These are phyloP conservation scores for Cyaniris semiargus DNA, from an alignment of 2,888 invertebrate genomes.

Conservation along the genomic window DNA sequence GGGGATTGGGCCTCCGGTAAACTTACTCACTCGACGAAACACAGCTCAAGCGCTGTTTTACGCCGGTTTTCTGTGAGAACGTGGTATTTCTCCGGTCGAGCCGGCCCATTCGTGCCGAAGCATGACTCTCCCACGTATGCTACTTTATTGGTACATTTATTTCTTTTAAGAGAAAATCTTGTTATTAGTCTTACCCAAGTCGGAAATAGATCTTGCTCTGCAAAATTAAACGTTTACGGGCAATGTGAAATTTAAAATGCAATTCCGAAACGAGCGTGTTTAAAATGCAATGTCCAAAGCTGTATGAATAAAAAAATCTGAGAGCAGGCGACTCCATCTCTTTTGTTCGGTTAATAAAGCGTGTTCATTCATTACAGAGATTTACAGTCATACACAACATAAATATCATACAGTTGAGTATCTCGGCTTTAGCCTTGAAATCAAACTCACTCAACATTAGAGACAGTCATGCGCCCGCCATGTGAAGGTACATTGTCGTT, in stretches of 20 bases:
- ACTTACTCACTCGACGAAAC: no score
- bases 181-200: not conserved
- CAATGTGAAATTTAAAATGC: not conserved
- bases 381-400: constrained; percentile 31
- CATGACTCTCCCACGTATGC: no score
- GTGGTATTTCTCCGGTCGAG: no score
- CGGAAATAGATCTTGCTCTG: not conserved
- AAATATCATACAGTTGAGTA: not conserved
- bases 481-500: no score
- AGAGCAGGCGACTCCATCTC: constrained; percentile 3
- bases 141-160: not conserved
- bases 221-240: not conserved
- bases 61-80: no score
- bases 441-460: not conserved
- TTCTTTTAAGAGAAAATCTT: not conserved
- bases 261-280: constrained; percentile 10
- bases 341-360: constrained; percentile 32
- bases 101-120: no score
- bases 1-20: no score
- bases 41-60: no score
- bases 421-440: not conserved
- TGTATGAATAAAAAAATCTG: constrained; percentile 22
- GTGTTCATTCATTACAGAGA: constrained; percentile 34
- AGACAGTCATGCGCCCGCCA: no score
- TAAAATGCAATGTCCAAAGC: constrained; percentile 19